A percentile compares a stretch with the other conserved stretches of the same genome.
phyloP scores from a whole-genome alignment of 2,113 vertebrate species.

The Ochotona curzoniae region DNA sequence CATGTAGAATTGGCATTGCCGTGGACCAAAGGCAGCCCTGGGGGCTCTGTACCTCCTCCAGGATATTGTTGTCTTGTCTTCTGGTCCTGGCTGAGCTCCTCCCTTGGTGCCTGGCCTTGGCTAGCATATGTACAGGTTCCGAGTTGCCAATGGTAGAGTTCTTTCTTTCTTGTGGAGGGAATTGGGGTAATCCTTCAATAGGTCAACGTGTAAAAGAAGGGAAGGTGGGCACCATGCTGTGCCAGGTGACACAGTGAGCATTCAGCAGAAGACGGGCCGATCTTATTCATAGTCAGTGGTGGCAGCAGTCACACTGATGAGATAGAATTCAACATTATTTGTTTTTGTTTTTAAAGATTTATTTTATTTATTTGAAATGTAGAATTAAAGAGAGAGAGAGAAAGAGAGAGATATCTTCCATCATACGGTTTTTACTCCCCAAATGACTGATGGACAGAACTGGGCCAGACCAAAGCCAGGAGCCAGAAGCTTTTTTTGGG shows the following conservation, averaged over 20 bases:
- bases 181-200: fast-evolving
- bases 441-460: too few relatives aligned
- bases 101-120: neutral
- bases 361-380: too few relatives aligned
- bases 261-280: neutral
- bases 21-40: neutral
- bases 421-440: too few relatives aligned
- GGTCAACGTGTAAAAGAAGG: neutral
- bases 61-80: neutral
- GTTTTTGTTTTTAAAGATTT: too few relatives aligned
- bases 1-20: too few relatives aligned
- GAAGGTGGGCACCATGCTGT: neutral
- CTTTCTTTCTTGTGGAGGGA: neutral
- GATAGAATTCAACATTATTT: too few relatives aligned
- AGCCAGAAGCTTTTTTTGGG: too few relatives aligned
- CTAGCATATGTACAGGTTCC: fast-evolving
- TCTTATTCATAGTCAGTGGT: neutral
- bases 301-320: neutral
- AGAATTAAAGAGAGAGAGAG: too few relatives aligned
- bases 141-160: neutral
- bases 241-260: too few relatives aligned
- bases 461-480: too few relatives aligned
- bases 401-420: too few relatives aligned
- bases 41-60: too few relatives aligned
- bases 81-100: neutral